Evolutionary conservation across 2,113 vertebrate species (phyloP).

Genomic region (Pagrus major): DNA sequence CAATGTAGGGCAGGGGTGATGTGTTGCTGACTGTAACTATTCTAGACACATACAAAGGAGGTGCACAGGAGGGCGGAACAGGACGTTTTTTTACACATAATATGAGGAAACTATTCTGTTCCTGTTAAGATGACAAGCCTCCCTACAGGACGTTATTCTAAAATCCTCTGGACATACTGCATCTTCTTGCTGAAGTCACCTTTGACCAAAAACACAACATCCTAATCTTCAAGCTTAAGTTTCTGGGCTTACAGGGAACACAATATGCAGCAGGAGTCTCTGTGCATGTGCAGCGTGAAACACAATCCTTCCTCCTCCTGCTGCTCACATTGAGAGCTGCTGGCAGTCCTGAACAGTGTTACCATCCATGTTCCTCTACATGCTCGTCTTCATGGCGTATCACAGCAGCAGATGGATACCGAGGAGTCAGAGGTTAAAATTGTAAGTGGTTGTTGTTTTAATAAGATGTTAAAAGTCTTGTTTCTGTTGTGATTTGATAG

Average conservation of each 20-base stretch:
- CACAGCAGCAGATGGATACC: conserved; percentile 82
- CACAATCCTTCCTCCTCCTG: conserved; percentile 45
- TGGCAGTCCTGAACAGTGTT: conserved; percentile 3
- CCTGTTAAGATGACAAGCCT: conserved; percentile 7
- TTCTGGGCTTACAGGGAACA: background rate
- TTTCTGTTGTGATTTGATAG: background rate
- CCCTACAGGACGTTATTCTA: background rate
- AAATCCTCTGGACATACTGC: background rate
- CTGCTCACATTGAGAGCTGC: conserved; percentile 1
- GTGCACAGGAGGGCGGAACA: conserved; percentile 21
- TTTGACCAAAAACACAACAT: background rate
- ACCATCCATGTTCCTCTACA: conserved; percentile 79
- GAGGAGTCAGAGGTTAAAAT: conserved; percentile 75
- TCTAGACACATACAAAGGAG: conserved; percentile 26
- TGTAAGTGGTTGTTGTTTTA: conserved; percentile 70
- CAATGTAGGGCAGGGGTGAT: conserved; percentile 76
- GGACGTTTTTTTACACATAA: conserved; percentile 53
- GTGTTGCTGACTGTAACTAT: conserved; percentile 32
- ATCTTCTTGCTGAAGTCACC: background rate
- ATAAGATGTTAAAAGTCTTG: background rate
- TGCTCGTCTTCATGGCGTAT: conserved; percentile 79
- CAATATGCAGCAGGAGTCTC: conserved; percentile 3
- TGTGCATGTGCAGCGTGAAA: conserved; percentile 49
- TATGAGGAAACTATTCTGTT: conserved; percentile 46
- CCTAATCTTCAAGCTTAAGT: background rate